Base-by-base conservation (phyloP, 2,797 vertebrate species). In the Gallinago nigripennis region DNA sequence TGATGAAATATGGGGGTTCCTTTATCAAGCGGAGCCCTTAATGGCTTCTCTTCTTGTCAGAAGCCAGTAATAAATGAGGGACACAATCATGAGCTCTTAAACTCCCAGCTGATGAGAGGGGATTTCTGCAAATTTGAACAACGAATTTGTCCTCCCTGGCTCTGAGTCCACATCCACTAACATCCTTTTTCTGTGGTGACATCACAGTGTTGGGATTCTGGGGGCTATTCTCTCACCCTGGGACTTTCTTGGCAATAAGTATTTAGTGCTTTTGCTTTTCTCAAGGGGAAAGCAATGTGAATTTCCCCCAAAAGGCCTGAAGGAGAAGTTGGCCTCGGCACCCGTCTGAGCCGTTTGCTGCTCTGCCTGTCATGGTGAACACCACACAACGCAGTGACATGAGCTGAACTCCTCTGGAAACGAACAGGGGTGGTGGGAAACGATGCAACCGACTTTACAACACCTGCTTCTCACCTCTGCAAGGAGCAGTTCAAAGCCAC, bases 71-170 rank as follows among this genome's bases (percentile, higher is more conserved):
- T 27, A 54, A 72, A 12, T 3, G 11, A 68, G 23, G 12, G 15
- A 87, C 4, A 9, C 2, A 7, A 12, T 28, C 0, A 0, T 2
- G 23, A 71, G 11, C 48, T 50, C 19, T 20, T 10, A 46, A 83
- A 65, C 7, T 58, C 63, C 9, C 46, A 73, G 46, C 3, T 65
- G 12, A 18, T 4, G 1, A 12, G 11, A 15, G 71, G 39, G 6
- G 7, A 85, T 73, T 87, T 87, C 84, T 73, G 48, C 15, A 73
- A 31, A 64, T 57, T 8, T 35, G 5, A 91, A 46, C 9, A 24
- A 45, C 0, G 0, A 28, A 33, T 86, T 85, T 86, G 16, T 33
- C 24, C 20, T 56, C 53, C 39, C 14, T 66, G 0, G 0, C 56
- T 50, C 35, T 48, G n/a, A 76, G 39, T 39, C 41, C 6, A 2